Evolutionary conservation across 1,140 invertebrate genomes (phyloP).

Genomic region (Ylistrum balloti): DNA sequence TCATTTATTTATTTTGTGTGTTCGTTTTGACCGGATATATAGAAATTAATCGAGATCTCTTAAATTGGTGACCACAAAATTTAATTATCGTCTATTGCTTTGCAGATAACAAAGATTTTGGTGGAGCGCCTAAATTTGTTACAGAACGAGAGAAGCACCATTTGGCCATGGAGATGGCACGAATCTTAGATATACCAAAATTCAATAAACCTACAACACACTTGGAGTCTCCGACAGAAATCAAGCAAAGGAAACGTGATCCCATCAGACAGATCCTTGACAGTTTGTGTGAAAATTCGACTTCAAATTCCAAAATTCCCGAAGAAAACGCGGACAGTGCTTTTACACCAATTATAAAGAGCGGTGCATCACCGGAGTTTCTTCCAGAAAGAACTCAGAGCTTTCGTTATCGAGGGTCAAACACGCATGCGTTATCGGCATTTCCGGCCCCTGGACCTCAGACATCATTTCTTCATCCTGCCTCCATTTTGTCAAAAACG

Average conservation of each 20-base stretch:
- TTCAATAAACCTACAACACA: background rate
- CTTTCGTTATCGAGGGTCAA: background rate
- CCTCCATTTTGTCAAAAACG: background rate
- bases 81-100: no score
- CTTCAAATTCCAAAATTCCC: background rate
- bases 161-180: slow-evolving; percentile 12
- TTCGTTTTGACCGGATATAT: no score
- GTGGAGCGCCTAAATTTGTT: background rate
- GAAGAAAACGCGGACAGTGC: slow-evolving; percentile 52
- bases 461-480: slow-evolving; percentile 17
- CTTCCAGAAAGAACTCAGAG: background rate
- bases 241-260: slow-evolving; percentile 58
- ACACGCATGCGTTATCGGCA: slow-evolving; percentile 32
- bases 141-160: background rate
- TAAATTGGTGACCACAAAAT: no score
- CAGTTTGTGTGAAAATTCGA: slow-evolving; percentile 59
- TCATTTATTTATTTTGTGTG: no score
- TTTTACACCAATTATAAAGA: slow-evolving; percentile 58
- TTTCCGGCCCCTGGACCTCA: slow-evolving; percentile 48
- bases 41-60: no score
- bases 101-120: background rate
- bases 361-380: background rate
- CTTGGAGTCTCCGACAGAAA: background rate
- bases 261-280: slow-evolving; percentile 69
- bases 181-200: background rate